These are phyloP conservation scores for Sepiola atlantica DNA, from an alignment of 2,888 invertebrate species.

Conservation along the genomic window DNA sequence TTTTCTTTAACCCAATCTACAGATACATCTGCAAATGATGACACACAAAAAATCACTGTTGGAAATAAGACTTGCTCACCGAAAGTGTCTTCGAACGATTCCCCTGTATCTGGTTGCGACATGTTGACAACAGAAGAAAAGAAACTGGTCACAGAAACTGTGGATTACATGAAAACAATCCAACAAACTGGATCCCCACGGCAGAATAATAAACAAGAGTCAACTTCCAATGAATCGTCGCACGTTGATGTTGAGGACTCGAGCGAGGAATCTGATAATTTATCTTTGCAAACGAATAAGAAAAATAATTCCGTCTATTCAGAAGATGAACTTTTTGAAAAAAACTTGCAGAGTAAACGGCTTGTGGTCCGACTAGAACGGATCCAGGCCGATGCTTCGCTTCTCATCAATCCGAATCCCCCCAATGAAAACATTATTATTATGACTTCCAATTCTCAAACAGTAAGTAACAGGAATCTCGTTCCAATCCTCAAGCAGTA, in stretches of 20 bases:
- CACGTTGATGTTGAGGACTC: not conserved
- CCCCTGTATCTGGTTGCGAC: not conserved
- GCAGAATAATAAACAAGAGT: not conserved
- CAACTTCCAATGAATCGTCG: not conserved
- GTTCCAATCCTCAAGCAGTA: too few species aligned
- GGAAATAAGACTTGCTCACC: not conserved
- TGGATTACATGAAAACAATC: not conserved
- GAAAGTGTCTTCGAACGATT: not conserved
- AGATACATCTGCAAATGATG: not conserved
- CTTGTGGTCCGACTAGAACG: constrained; percentile 12
- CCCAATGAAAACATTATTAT: not conserved
- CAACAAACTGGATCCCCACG: not conserved
- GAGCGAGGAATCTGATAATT: not conserved
- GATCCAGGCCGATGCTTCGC: not conserved
- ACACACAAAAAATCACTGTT: not conserved
- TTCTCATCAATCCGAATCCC: not conserved
- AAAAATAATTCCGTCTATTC: not conserved
- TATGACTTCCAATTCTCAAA: not conserved
- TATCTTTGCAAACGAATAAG: not conserved
- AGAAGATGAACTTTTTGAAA: not conserved
- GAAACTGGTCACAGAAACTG: not conserved
- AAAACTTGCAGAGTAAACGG: not conserved
- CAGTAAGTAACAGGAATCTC: not conserved
- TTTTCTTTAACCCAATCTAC: not conserved
- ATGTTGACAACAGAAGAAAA: not conserved